Conservation (phyloP, 1,140 invertebrate genomes). For the Macrotrachela quadricornifera region DNA sequence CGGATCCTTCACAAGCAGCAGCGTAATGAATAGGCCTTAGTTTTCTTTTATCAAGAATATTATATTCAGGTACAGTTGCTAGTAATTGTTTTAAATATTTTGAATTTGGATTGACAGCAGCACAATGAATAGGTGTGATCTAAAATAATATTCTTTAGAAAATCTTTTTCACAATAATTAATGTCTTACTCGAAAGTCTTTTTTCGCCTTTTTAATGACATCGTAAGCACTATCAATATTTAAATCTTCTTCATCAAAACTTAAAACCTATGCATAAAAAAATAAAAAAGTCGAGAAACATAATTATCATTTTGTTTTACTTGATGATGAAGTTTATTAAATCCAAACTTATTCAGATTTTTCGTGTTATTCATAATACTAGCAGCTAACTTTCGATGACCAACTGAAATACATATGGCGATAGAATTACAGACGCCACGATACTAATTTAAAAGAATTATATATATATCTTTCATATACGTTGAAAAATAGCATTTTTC, state of each 20-base stretch:
- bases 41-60: slow-evolving; percentile 28
- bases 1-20: slow-evolving; percentile 30
- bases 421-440: no score
- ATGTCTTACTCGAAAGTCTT: no score
- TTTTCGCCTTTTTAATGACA: no score
- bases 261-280: no score
- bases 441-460: no score
- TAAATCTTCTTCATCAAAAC: no score
- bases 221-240: no score
- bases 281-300: no score
- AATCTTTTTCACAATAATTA: no score
- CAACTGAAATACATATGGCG: slow-evolving; percentile 13
- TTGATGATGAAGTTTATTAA: slow-evolving; percentile 22
- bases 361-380: slow-evolving; percentile 18
- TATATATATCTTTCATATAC: background rate
- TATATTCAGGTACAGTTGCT: slow-evolving; percentile 26
- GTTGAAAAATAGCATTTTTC: slow-evolving; percentile 9
- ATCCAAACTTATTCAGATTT: slow-evolving; percentile 22
- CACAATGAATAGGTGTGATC: slow-evolving; percentile 36
- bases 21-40: slow-evolving; percentile 35
- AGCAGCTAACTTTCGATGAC: slow-evolving; percentile 28
- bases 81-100: slow-evolving; percentile 29
- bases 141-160: no score
- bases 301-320: no score
- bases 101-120: slow-evolving; percentile 36